phyloP scores from a whole-genome alignment of 2,113 vertebrate genomes.

The Pollimyrus isidori region DNA sequence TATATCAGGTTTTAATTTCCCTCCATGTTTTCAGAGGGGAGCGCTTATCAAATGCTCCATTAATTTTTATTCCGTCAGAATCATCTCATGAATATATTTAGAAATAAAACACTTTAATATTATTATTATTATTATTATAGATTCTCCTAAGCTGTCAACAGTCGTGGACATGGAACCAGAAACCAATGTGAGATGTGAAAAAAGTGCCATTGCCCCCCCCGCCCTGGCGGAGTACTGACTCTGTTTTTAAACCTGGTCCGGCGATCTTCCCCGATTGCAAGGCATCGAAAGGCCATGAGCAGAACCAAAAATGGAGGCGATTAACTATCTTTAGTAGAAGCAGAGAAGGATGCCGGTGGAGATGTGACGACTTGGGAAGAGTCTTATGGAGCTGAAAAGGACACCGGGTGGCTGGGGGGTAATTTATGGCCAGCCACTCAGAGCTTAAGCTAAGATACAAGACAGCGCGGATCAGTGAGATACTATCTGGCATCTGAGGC shows the following conservation, averaged over 20 bases:
- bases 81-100: conserved; percentile 12
- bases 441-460: not conserved
- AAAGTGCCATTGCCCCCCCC: not conserved
- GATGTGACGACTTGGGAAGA: not conserved
- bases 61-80: conserved; percentile 3
- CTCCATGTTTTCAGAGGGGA: not conserved
- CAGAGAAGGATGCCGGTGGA: not conserved
- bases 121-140: not conserved
- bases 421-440: not conserved
- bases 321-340: not conserved
- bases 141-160: not conserved
- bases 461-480: not conserved
- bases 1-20: conserved; percentile 3
- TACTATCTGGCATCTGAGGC: not conserved
- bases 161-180: not conserved
- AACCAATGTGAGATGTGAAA: not conserved
- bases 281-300: conserved; percentile 16
- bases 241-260: not conserved
- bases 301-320: conserved; percentile 14
- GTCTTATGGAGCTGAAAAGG: not conserved
- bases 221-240: conserved; percentile 21
- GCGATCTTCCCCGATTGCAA: conserved; percentile 7
- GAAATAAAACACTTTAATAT: not conserved
- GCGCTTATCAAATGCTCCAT: conserved; percentile 5
- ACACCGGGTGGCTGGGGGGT: not conserved